Conservation (phyloP, 2,888 invertebrate genomes). For the Nipponacmea schrenckii region DNA sequence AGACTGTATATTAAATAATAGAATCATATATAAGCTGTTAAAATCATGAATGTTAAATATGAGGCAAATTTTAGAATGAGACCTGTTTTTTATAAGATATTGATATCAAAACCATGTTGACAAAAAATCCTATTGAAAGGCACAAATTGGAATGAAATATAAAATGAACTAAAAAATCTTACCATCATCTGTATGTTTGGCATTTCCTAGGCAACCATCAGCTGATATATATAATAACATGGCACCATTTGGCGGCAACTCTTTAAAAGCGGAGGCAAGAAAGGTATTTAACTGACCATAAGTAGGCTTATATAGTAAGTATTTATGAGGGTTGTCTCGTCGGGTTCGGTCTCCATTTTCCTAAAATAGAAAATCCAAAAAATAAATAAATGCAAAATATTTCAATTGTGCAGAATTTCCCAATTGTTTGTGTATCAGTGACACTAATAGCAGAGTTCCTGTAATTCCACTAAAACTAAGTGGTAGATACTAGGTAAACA, state of each 20-base stretch:
- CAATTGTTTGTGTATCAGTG: too few species aligned
- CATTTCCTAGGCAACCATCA: conserved; percentile 72
- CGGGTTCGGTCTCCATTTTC: conserved; percentile 79
- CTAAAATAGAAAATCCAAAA: conserved; percentile 40
- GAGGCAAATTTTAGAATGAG: too few species aligned
- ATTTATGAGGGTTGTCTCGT: conserved; percentile 95
- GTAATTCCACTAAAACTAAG: too few species aligned
- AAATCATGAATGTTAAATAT: too few species aligned
- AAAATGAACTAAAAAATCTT: conserved; percentile 65
- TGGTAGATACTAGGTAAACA: too few species aligned
- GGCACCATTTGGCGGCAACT: conserved; percentile 90
- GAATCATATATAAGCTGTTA: not conserved
- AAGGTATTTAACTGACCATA: conserved; percentile 93
- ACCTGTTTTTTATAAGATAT: too few species aligned
- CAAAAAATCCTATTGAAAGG: too few species aligned
- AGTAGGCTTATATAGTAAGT: conserved; percentile 93
- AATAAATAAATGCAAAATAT: not conserved
- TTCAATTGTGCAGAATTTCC: too few species aligned
- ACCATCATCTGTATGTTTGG: conserved; percentile 89
- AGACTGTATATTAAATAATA: not conserved
- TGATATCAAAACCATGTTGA: too few species aligned
- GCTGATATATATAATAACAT: conserved; percentile 93
- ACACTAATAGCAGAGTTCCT: too few species aligned
- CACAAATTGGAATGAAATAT: too few species aligned
- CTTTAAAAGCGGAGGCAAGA: conserved; percentile 82